Base-by-base conservation (phyloP, 2,113 vertebrate species). In the Steatornis caripensis region DNA sequence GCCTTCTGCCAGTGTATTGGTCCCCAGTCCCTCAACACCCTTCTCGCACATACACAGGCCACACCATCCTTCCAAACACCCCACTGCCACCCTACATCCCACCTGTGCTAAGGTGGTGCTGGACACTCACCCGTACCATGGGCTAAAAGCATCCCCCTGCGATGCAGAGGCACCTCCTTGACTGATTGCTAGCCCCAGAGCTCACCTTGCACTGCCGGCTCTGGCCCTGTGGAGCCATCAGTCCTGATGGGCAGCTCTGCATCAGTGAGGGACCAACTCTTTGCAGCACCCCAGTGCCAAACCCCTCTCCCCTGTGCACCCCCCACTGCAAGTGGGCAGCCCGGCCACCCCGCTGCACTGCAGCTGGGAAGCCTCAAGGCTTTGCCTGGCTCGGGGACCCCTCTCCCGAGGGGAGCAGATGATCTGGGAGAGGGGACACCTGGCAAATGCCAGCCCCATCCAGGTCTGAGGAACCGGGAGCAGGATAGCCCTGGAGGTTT, bases 261-360 rank as follows among this genome's bases (percentile, higher is more conserved):
- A 30, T 10, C 6, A 0, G 22, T 0, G 1, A 90, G 70, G 45
- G 43, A 55, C 43, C 14, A 17, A 84, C 34, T 36, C 62, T 39
- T 53, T 81, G 69, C 71, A 92, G 62, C 41, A 65, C 24, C 41
- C 11, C 26, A 30, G 49, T 84, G 79, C 89, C 69, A 81, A 89
- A 54, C 3, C 19, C 49, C 30, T 91, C 64, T 88, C 5, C 29
- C 32, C 7, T 0, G 0, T 46, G 51, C 54, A 37, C 21, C 19
- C 32, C 75, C 10, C 12, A 12, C 0, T 16, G 27, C 10, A 22
- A 74, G 24, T 58, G 74, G 68, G n/a, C 69, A 89, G 91, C 30
- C 49, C 30, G 10, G 54, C 54, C 17, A 32, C 48, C 55, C 49
- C 0, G 0, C 66, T 34, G 58, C 36, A 51, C 34, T 0, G 0